Evolutionary conservation across 1,140 invertebrate genomes (phyloP), one percentile per base, ranked within the genome.

Genomic region (Brachionus calyciflorus): DNA sequence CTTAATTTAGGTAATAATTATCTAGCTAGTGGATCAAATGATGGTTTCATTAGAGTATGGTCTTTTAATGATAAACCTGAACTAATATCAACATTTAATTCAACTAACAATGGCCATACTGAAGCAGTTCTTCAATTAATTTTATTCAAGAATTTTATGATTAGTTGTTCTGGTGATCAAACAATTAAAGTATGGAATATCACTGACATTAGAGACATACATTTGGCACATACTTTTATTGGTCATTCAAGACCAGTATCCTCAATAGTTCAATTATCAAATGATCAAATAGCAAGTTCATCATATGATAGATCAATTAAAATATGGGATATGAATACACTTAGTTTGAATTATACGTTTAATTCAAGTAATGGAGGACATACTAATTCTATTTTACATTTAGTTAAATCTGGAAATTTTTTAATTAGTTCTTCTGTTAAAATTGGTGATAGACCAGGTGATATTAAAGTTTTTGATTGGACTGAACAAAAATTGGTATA

Each of bases 21-120:
- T 17, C 85, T 99, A 30, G 91, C 97, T 9, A 97, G 93, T 80
- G 93, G 93, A 9, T 97, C 95, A 86, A 99, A 99, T 86, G 96
- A 99, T 82, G 98, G 98, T 84, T 96, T 93, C 10, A 91, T 99
- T 6, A 95, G 94, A 85, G 82, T 99, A 10, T 99, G 96, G 96
- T 90, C 95, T 83, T 91, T 93, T 12, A 87, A 86, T 79, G 93
- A 89, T 78, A 96, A 96, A 78, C 92, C 92, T 88, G 90, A 85
- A 83, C 87, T 83, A 17, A 21, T 41, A 49, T 19, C 60, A 76
- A 17, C 77, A 7, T 69, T 49, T 70, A 5, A 10, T 76, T 17
- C 19, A 24, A 28, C 10, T 17, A 63, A 53, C 26, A 17, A 75
- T 3, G 14, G 53, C 10, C 33, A 76, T 41, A 37, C 78, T 53